Conservation (phyloP, 92 coral and sea anemone species). For the Nematostella vectensis region DNA sequence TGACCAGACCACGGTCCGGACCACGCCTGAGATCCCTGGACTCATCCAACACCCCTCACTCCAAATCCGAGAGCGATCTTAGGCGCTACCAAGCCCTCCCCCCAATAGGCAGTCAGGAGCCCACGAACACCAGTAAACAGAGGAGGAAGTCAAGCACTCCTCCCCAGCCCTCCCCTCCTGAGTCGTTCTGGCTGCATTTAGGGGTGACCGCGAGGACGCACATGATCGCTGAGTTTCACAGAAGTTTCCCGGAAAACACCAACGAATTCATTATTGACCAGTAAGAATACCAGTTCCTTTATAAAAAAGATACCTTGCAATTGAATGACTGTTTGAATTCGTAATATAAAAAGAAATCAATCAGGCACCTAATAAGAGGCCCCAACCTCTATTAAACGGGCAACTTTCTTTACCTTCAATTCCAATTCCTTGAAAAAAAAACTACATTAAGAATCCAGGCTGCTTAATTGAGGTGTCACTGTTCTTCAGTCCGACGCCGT, state of each 20-base stretch:
- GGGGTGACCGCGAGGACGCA: conserved; percentile 85
- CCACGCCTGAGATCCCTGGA: conserved; percentile 43
- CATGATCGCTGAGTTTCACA: conserved; percentile 63
- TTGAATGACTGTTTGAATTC: too few species aligned
- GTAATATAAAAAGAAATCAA: too few species aligned
- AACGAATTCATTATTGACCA: conserved; percentile 60
- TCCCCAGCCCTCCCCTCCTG: conserved; percentile 73
- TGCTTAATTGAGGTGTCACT: too few species aligned
- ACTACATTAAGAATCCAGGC: too few species aligned
- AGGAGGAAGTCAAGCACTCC: conserved; percentile 26
- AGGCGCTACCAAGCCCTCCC: conserved; percentile 83
- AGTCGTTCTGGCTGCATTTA: conserved; percentile 82
- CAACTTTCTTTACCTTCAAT: too few species aligned
- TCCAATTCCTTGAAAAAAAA: too few species aligned
- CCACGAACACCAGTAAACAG: conserved; percentile 19
- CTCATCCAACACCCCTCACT: conserved; percentile 23
- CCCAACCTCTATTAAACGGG: too few species aligned
- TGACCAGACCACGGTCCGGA: conserved; percentile 72
- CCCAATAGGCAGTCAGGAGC: conserved; percentile 62
- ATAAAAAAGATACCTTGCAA: too few species aligned
- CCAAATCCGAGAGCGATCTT: conserved; percentile 90
- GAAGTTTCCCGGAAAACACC: conserved; percentile 39
- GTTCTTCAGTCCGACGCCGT: too few species aligned
- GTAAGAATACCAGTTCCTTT: conserved; percentile 51
- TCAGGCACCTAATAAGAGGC: too few species aligned